A percentile compares a stretch with the other conserved stretches of the same genome.
phyloP scores from a whole-genome alignment of 2,888 invertebrate species.

The Acleris cristana region DNA sequence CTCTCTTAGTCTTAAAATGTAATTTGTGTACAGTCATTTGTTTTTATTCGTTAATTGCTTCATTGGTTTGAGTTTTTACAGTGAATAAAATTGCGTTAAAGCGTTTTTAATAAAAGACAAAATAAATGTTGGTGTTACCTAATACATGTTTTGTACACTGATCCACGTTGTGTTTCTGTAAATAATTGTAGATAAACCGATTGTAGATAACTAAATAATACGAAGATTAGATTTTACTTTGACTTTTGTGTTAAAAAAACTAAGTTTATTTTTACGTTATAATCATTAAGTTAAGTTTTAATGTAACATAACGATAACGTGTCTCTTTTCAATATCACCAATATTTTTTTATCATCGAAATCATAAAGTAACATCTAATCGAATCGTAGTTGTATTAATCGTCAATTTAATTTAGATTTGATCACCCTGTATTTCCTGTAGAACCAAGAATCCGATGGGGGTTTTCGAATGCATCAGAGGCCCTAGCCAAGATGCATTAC shows the following conservation, averaged over 20 bases:
- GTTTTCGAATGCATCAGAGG: no score
- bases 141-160: conserved; percentile 10
- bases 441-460: no score
- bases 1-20: conserved; percentile 21
- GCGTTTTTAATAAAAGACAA: conserved; percentile 17
- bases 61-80: conserved; percentile 19
- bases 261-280: conserved; percentile 14
- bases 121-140: conserved; percentile 21
- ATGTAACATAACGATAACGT: no score
- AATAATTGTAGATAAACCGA: conserved; percentile 9
- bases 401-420: no score
- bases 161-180: conserved; percentile 24
- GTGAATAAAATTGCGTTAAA: conserved; percentile 1
- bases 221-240: conserved; percentile 3
- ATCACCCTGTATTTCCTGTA: no score
- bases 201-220: neutral
- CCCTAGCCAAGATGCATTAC: no score
- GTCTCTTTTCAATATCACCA: no score
- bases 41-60: conserved; percentile 32
- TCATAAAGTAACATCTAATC: no score
- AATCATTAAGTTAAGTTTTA: no score
- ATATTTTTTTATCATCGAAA: no score
- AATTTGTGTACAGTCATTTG: conserved; percentile 29
- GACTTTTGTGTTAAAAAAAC: neutral
- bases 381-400: no score